Base-by-base conservation (phyloP, 2,113 vertebrate species). In the Microcebus tavaratra region DNA sequence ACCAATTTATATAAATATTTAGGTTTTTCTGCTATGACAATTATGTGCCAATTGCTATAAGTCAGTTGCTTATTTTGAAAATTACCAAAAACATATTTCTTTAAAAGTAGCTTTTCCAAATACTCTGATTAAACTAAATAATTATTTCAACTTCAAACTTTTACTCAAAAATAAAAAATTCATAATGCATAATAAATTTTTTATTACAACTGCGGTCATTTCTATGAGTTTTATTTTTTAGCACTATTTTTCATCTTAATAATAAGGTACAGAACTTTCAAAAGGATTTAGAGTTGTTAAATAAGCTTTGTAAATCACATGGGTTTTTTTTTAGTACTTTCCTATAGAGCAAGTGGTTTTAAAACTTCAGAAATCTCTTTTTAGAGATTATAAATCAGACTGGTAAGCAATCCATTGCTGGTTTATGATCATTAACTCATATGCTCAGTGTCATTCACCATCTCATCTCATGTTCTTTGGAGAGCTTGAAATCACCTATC, bases 291-390 rank as follows among this genome's bases (percentile, higher is more conserved):
- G 23, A 72, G 7, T 50, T 82, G 9, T 86, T 76, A 39, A 93
- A 73, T 39, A 79, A 82, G 39, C 14, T 95, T 91, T 29, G 88
- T 68, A 83, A 72, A 91, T 92, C 14, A 59, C 15, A 48, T 34
- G 2, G 45, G 45, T 8, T 91, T 91, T 91, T 92, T 93, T 90
- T 94, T 25, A 12, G n/a, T 87, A 53, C 20, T 34, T 89, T 42
- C 39, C 25, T 68, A n/a, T 42, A 53, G 0, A 78, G 31, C 10
- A 82, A 88, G 53, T 57, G 27, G 31, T 83, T 95, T 93, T 79
- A 96, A 95, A 94, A 61, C 65, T 91, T 87, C 36, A 91, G 67
- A 93, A 95, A 89, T 91, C 50, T 73, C 17, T 86, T 90, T 91
- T 91, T 96, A 88, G 82, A 57, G 31, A 92, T 76, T 78, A 34